These are phyloP conservation scores for Cerastis rubricosa DNA, from an alignment of 2,888 invertebrate species.

Conservation along the genomic window DNA sequence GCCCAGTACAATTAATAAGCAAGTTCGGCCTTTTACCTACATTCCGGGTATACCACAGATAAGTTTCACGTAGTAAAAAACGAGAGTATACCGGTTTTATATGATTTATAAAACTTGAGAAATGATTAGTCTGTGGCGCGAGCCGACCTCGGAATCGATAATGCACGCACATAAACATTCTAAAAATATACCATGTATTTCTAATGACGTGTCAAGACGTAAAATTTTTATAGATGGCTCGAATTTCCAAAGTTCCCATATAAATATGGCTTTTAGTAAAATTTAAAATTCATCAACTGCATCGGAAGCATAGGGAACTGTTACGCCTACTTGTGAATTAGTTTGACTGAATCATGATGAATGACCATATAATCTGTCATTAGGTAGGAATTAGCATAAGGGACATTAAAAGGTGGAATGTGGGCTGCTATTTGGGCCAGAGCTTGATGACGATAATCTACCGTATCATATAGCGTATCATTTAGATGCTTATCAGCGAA, in stretches of 20 bases:
- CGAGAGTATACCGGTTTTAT: conserved; percentile 63
- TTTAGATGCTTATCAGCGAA: background rate
- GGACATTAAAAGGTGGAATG: conserved; percentile 1
- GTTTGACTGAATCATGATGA: conserved; percentile 28
- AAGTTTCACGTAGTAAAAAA: conserved; percentile 58
- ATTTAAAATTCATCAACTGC: conserved; percentile 44
- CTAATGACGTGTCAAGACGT: conserved; percentile 25
- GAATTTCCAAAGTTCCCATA: conserved; percentile 38
- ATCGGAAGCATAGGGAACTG: conserved; percentile 39
- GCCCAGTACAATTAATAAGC: conserved; percentile 58
- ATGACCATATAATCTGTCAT: conserved; percentile 11
- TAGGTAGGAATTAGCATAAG: background rate
- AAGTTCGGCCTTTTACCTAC: conserved; percentile 53
- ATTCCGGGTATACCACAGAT: conserved; percentile 43
- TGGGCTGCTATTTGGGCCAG: conserved; percentile 21
- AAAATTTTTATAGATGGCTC: conserved; percentile 25
- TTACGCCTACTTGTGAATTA: conserved; percentile 57
- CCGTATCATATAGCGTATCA: background rate
- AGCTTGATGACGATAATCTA: background rate
- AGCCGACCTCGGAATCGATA: conserved; percentile 56
- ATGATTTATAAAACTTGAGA: conserved; percentile 56
- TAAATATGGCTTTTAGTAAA: conserved; percentile 26
- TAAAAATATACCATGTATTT: conserved; percentile 18
- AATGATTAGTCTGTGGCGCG: conserved; percentile 57
- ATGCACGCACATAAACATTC: conserved; percentile 47